Base-by-base conservation (phyloP, 2,888 invertebrate species). In the Agriopis leucophaearia region DNA sequence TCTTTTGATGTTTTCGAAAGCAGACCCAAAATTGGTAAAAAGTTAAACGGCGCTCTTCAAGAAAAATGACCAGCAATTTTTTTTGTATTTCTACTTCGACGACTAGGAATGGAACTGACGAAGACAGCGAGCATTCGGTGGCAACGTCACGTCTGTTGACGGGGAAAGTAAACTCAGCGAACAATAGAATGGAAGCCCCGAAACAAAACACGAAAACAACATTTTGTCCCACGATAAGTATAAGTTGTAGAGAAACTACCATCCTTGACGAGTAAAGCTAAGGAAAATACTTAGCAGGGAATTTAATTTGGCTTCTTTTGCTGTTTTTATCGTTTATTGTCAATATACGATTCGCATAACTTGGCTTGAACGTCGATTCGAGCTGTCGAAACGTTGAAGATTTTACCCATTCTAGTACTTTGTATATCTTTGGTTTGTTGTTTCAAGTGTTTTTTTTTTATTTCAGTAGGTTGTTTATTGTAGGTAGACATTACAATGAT, bases 121-220 rank as follows among this genome's bases (percentile, higher is more conserved):
- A 71, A 70, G 12, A 38, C 63, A 60, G 58, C 73, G 66, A 67
- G 68, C 69, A 73, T 68, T 72, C 72, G 77, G 64, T 45, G 50
- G 35, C 78, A 62, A 66, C 81, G 82, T 85, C 83, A 85, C 80
- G 84, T 76, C 80, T 74, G 74, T 70, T 67, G 66, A 57, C 73
- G 81, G 89, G 80, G 90, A 91, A 91, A 91, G 91, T 89, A 80
- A 83, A 84, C 74, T 79, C 71, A 72, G 74, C 78, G 76, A 75
- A 88, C 87, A 88, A 89, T 85, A 77, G 81, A 80, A 81, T 77
- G 79, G 78, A 81, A 80, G 78, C 81, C 74, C 75, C 76, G 76
- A 79, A 81, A 80, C 78, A 78, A 78, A 79, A 85, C 80, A 83
- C 74, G 80, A 84, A 83, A 81, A 78, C 69, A 75, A 78, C 74